A percentile compares a stretch with the other conserved stretches of the same genome.
Conservation (phyloP, 2,888 invertebrate genomes). For the Cephus rjabovi region DNA sequence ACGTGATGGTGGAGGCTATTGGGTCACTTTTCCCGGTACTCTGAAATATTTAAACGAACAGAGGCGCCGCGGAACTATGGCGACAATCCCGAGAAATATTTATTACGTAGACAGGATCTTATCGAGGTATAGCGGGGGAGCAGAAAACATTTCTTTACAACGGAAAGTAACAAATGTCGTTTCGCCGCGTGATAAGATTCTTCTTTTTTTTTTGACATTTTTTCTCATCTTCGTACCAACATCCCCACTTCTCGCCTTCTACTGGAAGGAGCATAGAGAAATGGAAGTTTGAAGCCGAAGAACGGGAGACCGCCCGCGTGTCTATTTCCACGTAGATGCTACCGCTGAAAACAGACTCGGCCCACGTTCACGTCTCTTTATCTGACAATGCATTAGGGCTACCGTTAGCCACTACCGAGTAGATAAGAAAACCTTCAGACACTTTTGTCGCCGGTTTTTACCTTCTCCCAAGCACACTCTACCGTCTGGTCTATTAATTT, state of each 20-base stretch:
- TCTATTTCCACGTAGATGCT: not conserved
- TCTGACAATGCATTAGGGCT: slow-evolving; percentile 36
- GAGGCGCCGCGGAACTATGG: not conserved
- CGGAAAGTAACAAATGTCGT: not conserved
- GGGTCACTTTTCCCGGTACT: not conserved
- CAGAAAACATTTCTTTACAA: not conserved
- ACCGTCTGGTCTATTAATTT: not conserved
- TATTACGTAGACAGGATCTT: not conserved
- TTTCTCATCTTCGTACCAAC: not conserved
- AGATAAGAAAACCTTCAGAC: slow-evolving; percentile 13
- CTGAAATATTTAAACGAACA: not conserved
- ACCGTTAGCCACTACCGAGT: slow-evolving; percentile 24
- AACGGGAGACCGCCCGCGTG: slow-evolving; percentile 12
- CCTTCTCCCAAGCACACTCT: not conserved
- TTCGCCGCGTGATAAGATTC: slow-evolving; percentile 4
- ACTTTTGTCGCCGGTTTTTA: not conserved
- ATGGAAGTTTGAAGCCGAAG: not conserved
- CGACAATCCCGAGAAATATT: not conserved
- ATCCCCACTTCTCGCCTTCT: not conserved
- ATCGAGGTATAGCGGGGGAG: not conserved
- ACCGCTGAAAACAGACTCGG: not conserved
- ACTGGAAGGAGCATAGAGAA: not conserved
- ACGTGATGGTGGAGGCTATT: not conserved
- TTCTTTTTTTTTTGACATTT: not conserved
- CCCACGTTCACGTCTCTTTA: slow-evolving; percentile 24